Base-by-base conservation (phyloP, 2,113 vertebrate genomes). In the Nothobranchius kuhntae region DNA sequence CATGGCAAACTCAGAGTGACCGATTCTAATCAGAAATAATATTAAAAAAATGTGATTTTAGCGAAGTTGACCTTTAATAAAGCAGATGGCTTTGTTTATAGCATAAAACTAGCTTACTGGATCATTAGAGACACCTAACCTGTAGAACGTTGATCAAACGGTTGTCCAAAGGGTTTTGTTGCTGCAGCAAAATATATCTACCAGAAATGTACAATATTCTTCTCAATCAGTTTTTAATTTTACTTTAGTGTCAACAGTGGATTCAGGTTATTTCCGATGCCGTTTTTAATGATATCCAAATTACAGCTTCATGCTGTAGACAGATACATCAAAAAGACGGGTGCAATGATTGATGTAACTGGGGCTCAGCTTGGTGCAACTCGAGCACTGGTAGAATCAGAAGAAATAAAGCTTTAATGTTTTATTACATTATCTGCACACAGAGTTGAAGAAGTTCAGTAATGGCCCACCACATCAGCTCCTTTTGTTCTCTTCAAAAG, bases 401-500 rank as follows among this genome's bases (percentile, higher is more conserved):
- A 57, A 9, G 42, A 51, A 65, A 61, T 47, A 11, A 21, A 55
- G 53, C 56, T 57, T 56, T 46, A 13, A 40, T 46, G n/a, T 56
- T 35, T 8, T 26, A 65, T 50, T 35, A 62, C 51, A 66, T 70
- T 24, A 71, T 57, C 47, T 47, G 60, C 30, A 56, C 24, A 66
- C 9, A 30, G 9, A 74, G 13, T 48, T 71, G 40, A 66, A 66
- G 14, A 68, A 45, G 50, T 73, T 68, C 51, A 60, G 53, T 65
- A 69, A 81, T 70, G 44, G 65, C 6, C 30, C 42, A 62, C 73
- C 69, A 69, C 56, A 68, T 47, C 57, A 54, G 66, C 58, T 63
- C 17, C 10, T 53, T 60, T 61, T 51, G 55, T 69, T 73, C 38
- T 21, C n/a, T 61, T 59, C 26, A 63, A 73, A 68, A 78, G 80